Percentiles rank a stretch among this genome's conserved stretches.
phyloP scores from a whole-genome alignment of 2,888 invertebrate species.

The Callyntrura sp. region DNA sequence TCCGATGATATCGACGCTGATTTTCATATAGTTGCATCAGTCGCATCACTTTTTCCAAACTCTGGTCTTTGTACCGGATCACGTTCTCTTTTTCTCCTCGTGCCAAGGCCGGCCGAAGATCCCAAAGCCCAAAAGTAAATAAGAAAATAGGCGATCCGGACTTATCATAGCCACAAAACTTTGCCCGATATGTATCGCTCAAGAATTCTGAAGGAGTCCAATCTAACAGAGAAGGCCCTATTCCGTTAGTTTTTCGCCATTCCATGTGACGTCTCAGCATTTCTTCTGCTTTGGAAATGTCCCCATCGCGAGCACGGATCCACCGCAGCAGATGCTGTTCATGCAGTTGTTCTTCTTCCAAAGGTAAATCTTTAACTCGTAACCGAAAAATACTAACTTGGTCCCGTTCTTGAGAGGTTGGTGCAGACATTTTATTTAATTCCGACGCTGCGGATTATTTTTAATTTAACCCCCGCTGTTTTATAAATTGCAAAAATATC shows the following conservation, averaged over 20 bases:
- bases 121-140: constrained; percentile 79
- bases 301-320: constrained; percentile 77
- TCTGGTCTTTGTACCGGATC: constrained; percentile 74
- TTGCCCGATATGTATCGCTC: constrained; percentile 62
- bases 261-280: constrained; percentile 69
- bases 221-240: constrained; percentile 65
- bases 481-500: too few relatives aligned
- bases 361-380: constrained; percentile 48
- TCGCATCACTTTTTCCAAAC: constrained; percentile 72
- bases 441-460: too few relatives aligned
- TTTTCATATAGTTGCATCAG: constrained; percentile 71
- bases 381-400: constrained; percentile 65
- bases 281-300: constrained; percentile 75
- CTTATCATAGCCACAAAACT: constrained; percentile 76
- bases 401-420: constrained; percentile 66
- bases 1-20: constrained; percentile 14
- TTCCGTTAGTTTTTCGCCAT: constrained; percentile 73
- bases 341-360: constrained; percentile 65
- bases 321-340: constrained; percentile 72
- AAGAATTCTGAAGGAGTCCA: constrained; percentile 72
- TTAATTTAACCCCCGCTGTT: too few relatives aligned
- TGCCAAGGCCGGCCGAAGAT: constrained; percentile 71
- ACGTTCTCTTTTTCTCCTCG: constrained; percentile 71
- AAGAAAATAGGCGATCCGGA: constrained; percentile 77
- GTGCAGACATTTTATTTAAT: constrained; percentile 62